Evolutionary conservation across 23 tunicate genomes (phyloP), one percentile per base, ranked within the genome.

Genomic region (Ascidia mentula): DNA sequence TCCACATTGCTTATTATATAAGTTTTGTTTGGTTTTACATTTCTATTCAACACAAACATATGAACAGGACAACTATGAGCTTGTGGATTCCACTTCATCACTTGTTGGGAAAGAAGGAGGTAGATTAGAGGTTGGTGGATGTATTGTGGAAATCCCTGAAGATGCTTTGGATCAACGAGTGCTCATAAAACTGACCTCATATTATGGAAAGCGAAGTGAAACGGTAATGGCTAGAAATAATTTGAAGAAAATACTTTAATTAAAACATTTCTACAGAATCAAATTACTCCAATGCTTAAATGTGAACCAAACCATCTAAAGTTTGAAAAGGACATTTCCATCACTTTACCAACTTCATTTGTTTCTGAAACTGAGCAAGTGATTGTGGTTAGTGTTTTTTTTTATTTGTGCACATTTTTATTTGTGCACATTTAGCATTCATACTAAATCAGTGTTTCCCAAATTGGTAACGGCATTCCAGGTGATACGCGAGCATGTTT

Each of bases 371-470:
- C 4, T 53, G 28, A 28, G 65, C 65, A 53, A 53, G 28, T 20
- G 65, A 53, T 53, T 53, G 65, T 53, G 65, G 65, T 53, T 20
- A 53, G 65, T 53, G 12, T 20, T n/a, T n/a, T n/a, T n/a, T n/a
- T n/a, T n/a, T n/a, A n/a, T n/a, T n/a, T n/a, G n/a, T n/a, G n/a
- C n/a, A n/a, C n/a, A n/a, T n/a, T n/a, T n/a, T n/a, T n/a, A n/a
- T n/a, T n/a, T n/a, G n/a, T n/a, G n/a, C n/a, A n/a, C n/a, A n/a
- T n/a, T n/a, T n/a, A n/a, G n/a, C n/a, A n/a, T n/a, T n/a, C n/a
- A n/a, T n/a, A n/a, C n/a, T n/a, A n/a, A n/a, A n/a, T n/a, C n/a
- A n/a, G n/a, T n/a, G n/a, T n/a, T n/a, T n/a, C n/a, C n/a, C n/a
- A n/a, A n/a, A n/a, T n/a, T n/a, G n/a, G n/a, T n/a, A n/a, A n/a